Percentiles rank a stretch among this genome's conserved stretches.
Evolutionary conservation across 2,888 invertebrate species (phyloP).

Genomic region (Ichneumoninae sp.): DNA sequence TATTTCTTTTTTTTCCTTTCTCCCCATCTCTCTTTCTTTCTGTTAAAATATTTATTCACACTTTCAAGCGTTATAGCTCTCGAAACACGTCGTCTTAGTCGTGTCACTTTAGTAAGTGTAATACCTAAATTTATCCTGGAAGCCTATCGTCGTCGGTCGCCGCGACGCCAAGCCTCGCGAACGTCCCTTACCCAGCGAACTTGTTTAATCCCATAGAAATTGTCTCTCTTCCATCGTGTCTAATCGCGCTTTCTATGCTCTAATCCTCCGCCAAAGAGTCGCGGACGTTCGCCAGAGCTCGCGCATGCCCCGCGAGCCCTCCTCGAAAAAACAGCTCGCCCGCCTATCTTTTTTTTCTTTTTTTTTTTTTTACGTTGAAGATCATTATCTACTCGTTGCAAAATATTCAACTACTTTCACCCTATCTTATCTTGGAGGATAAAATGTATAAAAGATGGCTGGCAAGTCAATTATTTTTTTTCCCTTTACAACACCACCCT

Average conservation of each 20-base stretch:
- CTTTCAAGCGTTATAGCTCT: constrained; percentile 79
- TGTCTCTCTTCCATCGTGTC: constrained; percentile 14
- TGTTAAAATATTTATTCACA: constrained; percentile 84
- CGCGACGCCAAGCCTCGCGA: constrained; percentile 61
- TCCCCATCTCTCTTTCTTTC: constrained; percentile 60
- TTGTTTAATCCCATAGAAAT: constrained; percentile 21
- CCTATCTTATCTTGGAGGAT: constrained; percentile 81
- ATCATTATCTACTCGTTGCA: constrained; percentile 83
- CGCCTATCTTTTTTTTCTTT: constrained; percentile 20
- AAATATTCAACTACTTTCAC: constrained; percentile 84
- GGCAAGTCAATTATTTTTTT: constrained; percentile 81
- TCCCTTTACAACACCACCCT: constrained; percentile 53
- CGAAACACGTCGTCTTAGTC: constrained; percentile 66
- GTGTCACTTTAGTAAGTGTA: constrained; percentile 80
- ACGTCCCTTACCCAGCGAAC: constrained; percentile 47
- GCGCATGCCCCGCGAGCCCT: constrained; percentile 63
- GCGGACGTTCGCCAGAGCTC: constrained; percentile 61
- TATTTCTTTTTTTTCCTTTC: constrained; percentile 42
- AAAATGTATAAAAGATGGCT: constrained; percentile 84
- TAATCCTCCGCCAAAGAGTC: constrained; percentile 5
- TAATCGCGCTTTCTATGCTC: constrained; percentile 30
- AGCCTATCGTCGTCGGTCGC: constrained; percentile 78
- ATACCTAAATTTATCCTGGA: constrained; percentile 84
- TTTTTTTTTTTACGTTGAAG: constrained; percentile 55
- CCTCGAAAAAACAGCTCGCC: constrained; percentile 59